A percentile compares a stretch with the other conserved stretches of the same genome.
phyloP scores from a whole-genome alignment of 2,888 invertebrate species.

The Siphlonurus alternatus region DNA sequence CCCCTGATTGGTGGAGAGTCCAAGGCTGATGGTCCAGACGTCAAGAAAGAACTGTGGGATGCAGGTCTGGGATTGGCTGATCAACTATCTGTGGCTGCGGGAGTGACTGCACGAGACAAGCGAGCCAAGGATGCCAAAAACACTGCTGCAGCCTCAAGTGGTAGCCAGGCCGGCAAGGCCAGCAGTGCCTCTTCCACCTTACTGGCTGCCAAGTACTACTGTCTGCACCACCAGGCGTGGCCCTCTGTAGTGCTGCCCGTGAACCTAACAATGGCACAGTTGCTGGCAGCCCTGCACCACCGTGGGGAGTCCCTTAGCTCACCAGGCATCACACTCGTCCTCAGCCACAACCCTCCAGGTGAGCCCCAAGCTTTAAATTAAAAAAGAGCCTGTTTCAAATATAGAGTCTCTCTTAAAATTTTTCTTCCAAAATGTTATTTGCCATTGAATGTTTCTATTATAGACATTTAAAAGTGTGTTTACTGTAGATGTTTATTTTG shows the following conservation, averaged over 20 bases:
- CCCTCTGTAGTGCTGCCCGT: slow-evolving; percentile 30
- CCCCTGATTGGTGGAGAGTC: slow-evolving; percentile 10
- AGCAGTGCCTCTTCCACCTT: slow-evolving; percentile 19
- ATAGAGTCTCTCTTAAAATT: not conserved
- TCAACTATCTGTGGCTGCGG: slow-evolving; percentile 63
- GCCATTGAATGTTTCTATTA: not conserved
- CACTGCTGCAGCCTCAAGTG: slow-evolving; percentile 21
- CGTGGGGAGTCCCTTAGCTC: slow-evolving; percentile 32
- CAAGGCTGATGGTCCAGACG: not conserved
- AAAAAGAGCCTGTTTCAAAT: too few relatives aligned
- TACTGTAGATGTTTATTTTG: not conserved
- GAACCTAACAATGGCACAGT: slow-evolving; percentile 39
- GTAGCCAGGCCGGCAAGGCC: slow-evolving; percentile 20
- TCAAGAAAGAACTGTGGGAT: slow-evolving; percentile 13
- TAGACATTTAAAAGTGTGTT: not conserved
- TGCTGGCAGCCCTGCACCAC: slow-evolving; percentile 35
- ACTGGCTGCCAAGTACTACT: slow-evolving; percentile 4
- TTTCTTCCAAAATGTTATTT: not conserved
- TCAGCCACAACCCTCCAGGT: slow-evolving; percentile 19
- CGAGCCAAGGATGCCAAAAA: slow-evolving; percentile 69
- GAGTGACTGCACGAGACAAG: slow-evolving; percentile 77
- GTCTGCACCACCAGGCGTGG: slow-evolving; percentile 22
- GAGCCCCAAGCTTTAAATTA: not conserved
- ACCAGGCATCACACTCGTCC: slow-evolving; percentile 28
- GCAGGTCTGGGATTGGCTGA: slow-evolving; percentile 25